Base-by-base conservation (phyloP, 2,888 invertebrate species). In the Metellina segmentata region DNA sequence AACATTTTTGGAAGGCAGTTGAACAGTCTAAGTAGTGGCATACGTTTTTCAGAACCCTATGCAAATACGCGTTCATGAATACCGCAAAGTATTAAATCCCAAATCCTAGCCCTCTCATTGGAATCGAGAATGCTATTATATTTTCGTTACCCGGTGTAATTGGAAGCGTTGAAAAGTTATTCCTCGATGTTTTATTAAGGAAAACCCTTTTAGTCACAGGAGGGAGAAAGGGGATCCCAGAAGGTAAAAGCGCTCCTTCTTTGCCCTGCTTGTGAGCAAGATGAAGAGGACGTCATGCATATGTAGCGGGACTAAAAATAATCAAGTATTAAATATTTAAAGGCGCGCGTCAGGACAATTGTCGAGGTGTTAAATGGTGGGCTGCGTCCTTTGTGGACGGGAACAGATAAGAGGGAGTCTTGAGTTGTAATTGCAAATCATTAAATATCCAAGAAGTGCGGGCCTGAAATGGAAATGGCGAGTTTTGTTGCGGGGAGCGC, bases 351-450 rank as follows among this genome's bases (percentile, higher is more conserved):
- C 49, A 81, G 81, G 78, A 91, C 91, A 87, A 91, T 91, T 91
- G 91, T 75, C 79, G 83, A 87, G 83, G 91, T 91, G 91, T 87
- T 91, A 91, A 91, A 82, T 87, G 90, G 75, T 86, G 82, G 86
- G 70, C 70, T 85, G 90, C 79, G 74, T 72, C 87, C 91, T 90
- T 90, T 90, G 90, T 90, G 85, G 82, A 61, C 16, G 71, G 69
- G 61, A 79, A 72, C 61, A 77, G 51, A 70, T 53, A 77, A 75
- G 86, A 77, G 77, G 70, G 48, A 69, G 81, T 71, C 82, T 34
- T 48, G 70, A 89, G 92, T 89, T 82, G 89, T 89, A 92, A 92
- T 89, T 92, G 89, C 89, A 89, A 92, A 92, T 92, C 92, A 92
- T 92, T 92, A 92, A 92, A 92, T 92, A 92, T 89, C 92, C 92